Conservation (phyloP, 2,113 vertebrate species). For the western clawed frog (Xenopus tropicalis) region UCB_Xtro_10.0 CM004448.2:18493501-18494000, state of each 20-base stretch:
- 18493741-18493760: background rate
- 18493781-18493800: background rate
- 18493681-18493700: conserved; percentile 80
- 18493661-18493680: conserved; percentile 81
- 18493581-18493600: conserved; percentile 75
- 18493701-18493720: conserved; percentile 84
- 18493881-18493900: conserved; percentile 69
- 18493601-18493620: conserved; percentile 77
- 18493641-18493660: conserved; percentile 94
- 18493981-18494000: conserved; percentile 53
- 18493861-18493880: conserved; percentile 90
- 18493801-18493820: background rate
- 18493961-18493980: conserved; percentile 86
- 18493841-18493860: conserved; percentile 74
- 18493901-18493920: conserved; percentile 71
- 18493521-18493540: no score
- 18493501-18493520: no score
- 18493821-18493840: no score
- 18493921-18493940: conserved; percentile 88
- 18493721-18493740: conserved; percentile 71
- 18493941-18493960: conserved; percentile 85
- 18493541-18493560: conserved; percentile 94
- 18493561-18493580: conserved; percentile 86
- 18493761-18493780: no score
- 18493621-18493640: conserved; percentile 74